Percentiles rank a stretch among this genome's conserved stretches.
phyloP scores from a whole-genome alignment of 2,797 vertebrate species.

The Etheostoma nigrum region DNA sequence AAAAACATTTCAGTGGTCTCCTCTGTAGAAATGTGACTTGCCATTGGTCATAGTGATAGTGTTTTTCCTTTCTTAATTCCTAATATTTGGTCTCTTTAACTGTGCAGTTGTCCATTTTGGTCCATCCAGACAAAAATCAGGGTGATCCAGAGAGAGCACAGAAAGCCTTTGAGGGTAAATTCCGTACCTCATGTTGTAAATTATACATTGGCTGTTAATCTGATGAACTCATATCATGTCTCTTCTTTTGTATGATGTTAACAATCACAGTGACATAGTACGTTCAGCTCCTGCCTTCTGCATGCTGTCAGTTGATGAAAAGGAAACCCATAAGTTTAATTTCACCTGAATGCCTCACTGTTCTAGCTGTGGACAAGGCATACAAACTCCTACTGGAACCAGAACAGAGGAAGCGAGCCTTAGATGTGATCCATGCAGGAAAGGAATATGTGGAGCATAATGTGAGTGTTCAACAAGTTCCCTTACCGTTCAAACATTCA shows the following conservation, averaged over 20 bases:
- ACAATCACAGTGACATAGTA: background rate
- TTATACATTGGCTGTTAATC: background rate
- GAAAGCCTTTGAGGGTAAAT: constrained; percentile 95
- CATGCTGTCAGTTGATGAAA: background rate
- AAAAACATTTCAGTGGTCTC: background rate
- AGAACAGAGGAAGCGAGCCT: constrained; percentile 96
- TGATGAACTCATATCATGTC: background rate
- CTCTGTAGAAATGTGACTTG: background rate
- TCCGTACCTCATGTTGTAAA: background rate
- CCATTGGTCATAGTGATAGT: background rate
- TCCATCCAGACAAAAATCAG: constrained; percentile 99
- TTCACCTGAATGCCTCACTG: constrained; percentile 7
- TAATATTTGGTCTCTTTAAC: constrained; percentile 41
- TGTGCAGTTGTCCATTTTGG: constrained; percentile 94
- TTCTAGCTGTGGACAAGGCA: constrained; percentile 96
- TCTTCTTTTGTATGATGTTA: background rate
- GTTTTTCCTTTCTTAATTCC: background rate
- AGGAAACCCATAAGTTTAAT: background rate
- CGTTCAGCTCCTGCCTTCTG: background rate
- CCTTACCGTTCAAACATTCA: background rate
- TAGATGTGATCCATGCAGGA: constrained; percentile 97
- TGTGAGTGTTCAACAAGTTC: constrained; percentile 82
- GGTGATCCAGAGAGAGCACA: constrained; percentile 93
- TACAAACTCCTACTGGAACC: constrained; percentile 95
- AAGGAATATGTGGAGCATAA: constrained; percentile 96